Evolutionary conservation across 2,113 vertebrate genomes (phyloP).

Genomic region (Chaetorhynchus papuensis): DNA sequence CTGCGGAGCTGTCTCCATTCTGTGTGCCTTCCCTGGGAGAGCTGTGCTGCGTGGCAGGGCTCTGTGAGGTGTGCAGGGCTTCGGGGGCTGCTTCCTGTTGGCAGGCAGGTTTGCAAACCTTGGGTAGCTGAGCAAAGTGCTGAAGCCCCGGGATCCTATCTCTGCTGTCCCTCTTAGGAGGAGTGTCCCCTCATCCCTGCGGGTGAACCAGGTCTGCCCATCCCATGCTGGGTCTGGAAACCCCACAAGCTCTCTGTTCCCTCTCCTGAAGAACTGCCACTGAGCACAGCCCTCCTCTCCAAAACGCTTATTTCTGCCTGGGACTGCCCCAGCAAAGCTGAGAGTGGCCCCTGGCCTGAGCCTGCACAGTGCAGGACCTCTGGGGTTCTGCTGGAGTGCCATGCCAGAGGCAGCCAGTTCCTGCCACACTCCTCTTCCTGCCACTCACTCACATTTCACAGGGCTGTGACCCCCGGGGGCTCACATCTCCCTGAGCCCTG

Average conservation of each 20-base stretch:
- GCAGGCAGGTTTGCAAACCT: not conserved
- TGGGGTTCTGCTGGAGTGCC: not conserved
- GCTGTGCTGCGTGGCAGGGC: not conserved
- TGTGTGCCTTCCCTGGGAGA: not conserved
- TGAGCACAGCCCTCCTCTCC: not conserved
- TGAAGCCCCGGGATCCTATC: not conserved
- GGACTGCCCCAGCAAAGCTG: not conserved
- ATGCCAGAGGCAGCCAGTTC: accelerated
- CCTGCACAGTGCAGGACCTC: not conserved
- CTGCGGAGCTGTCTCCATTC: not conserved
- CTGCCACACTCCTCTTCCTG: not conserved
- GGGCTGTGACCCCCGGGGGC: not conserved
- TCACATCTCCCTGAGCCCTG: not conserved
- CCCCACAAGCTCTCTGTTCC: not conserved
- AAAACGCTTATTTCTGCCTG: not conserved
- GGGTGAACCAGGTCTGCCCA: not conserved
- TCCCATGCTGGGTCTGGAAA: not conserved
- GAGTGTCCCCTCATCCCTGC: not conserved
- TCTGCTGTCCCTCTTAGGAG: not conserved
- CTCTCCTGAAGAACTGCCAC: not conserved
- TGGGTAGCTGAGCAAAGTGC: not conserved
- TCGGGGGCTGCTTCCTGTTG: not conserved
- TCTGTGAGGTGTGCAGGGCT: not conserved
- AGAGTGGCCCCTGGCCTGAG: not conserved
- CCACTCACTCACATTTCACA: not conserved